Evolutionary conservation across 2,797 vertebrate genomes (phyloP), one percentile per base, ranked within the genome.

Genomic region (Cheirogaleus major): DNA sequence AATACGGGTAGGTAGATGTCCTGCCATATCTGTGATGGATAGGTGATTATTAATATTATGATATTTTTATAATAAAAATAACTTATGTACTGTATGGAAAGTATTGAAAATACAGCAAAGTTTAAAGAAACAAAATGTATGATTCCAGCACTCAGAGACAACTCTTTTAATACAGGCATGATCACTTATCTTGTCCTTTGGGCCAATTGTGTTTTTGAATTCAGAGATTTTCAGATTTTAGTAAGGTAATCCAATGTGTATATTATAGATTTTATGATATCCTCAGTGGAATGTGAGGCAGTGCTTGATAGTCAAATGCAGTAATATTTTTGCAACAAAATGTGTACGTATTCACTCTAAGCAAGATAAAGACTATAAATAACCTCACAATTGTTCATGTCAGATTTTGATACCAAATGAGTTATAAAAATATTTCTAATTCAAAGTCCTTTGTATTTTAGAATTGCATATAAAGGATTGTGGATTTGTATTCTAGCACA

Each of bases 341-440:
- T 67, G 2, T 80, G 38, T 97, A 95, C 88, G 76, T 95, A 91
- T 92, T 96, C 61, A 93, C 12, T 89, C 41, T 84, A 82, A 70
- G 89, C 11, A 93, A 82, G 81, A 90, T 82, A 61, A 89, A 76
- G 50, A n/a, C 27, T 84, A 89, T 96, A 89, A 97, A 92, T 93
- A 89, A 86, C 25, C 23, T 86, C 45, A 67, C 2, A 79, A 78
- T 76, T 88, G 30, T 95, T 95, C 38, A 50, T 59, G n/a, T 93
- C 96, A 96, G 55, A 95, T 82, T 92, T 96, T 85, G 59, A 87
- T 92, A 81, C 3, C 35, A 96, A 81, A 78, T 50, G 38, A 93
- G n/a, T 81, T 96, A 79, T 55, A 87, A 94, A 76, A 81, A 78
- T 95, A 7, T 94, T 96, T 96, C 63, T 38, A 87, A 80, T 91